phyloP scores from a whole-genome alignment of 2,113 vertebrate genomes.

The Oryzias celebensis region DNA sequence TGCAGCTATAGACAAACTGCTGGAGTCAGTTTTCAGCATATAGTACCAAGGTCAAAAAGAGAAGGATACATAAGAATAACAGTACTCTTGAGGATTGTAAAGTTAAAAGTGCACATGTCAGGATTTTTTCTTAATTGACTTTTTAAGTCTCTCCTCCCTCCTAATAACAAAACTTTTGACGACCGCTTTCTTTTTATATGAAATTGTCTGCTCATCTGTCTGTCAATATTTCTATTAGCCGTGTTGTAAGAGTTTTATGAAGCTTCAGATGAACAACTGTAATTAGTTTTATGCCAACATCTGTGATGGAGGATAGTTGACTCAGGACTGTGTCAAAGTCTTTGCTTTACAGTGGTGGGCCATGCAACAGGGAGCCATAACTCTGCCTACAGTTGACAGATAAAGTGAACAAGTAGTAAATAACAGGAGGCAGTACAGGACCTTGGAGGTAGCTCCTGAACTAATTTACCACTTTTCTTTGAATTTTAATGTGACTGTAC shows the following conservation, averaged over 20 bases:
- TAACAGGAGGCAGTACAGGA: slow-evolving; percentile 60
- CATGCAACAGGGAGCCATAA: slow-evolving; percentile 48
- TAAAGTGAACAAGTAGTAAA: slow-evolving; percentile 69
- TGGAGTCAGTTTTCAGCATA: slow-evolving; percentile 54
- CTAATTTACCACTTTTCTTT: slow-evolving; percentile 63
- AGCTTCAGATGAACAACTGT: slow-evolving; percentile 52
- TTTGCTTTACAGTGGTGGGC: slow-evolving; percentile 43
- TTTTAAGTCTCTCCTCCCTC: slow-evolving; percentile 39
- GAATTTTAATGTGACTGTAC: slow-evolving; percentile 65
- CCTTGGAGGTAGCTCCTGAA: slow-evolving; percentile 67
- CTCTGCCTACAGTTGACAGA: slow-evolving; percentile 64
- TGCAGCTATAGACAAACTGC: slow-evolving; percentile 66
- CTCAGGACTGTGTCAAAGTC: slow-evolving; percentile 48
- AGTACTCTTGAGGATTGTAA: slow-evolving; percentile 50
- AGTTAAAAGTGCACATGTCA: slow-evolving; percentile 14
- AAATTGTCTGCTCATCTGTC: slow-evolving; percentile 29
- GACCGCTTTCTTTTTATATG: slow-evolving; percentile 46
- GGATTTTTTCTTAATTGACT: slow-evolving; percentile 15
- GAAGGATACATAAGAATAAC: slow-evolving; percentile 56
- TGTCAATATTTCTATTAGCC: slow-evolving; percentile 54
- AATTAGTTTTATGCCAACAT: slow-evolving; percentile 48
- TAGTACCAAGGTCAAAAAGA: slow-evolving; percentile 55
- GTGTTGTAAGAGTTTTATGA: slow-evolving; percentile 54
- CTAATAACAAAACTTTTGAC: slow-evolving; percentile 47
- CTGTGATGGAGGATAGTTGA: slow-evolving; percentile 59